A percentile compares a stretch with the other conserved stretches of the same genome.
These are phyloP conservation scores for Rhopilema esculentum DNA, from an alignment of 30 jellyfish, hydroid and myxozoan species.

Conservation along the genomic window DNA sequence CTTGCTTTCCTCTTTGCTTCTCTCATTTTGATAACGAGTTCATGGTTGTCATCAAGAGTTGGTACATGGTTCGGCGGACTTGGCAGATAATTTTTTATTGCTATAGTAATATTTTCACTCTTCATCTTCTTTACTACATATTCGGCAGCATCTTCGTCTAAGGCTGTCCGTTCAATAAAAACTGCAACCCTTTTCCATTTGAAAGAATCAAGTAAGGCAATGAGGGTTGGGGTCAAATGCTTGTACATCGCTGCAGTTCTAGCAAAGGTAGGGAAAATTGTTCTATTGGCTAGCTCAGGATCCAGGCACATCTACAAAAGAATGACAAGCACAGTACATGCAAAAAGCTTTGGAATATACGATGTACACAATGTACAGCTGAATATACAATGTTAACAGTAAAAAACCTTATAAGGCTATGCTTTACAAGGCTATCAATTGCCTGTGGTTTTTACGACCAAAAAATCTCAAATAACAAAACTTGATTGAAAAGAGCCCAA, in stretches of 20 bases:
- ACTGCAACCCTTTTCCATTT: conserved; percentile 90
- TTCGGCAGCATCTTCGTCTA: conserved; percentile 69
- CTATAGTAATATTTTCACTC: conserved; percentile 44
- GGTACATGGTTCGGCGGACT: conserved; percentile 79
- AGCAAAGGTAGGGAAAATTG: conserved; percentile 84
- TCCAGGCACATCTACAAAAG: conserved; percentile 85
- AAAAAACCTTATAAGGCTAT: too few species aligned
- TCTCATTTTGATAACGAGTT: conserved; percentile 58
- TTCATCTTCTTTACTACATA: conserved; percentile 66
- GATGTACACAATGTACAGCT: too few species aligned
- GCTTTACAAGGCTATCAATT: background rate
- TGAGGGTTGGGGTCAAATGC: conserved; percentile 88
- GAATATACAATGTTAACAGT: too few species aligned
- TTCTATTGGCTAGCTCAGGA: conserved; percentile 72
- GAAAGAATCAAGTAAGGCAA: conserved; percentile 73
- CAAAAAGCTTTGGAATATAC: too few species aligned
- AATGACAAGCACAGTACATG: background rate
- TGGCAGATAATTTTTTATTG: conserved; percentile 56
- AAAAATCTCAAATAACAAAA: too few species aligned
- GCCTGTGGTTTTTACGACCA: background rate
- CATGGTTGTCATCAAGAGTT: conserved; percentile 58
- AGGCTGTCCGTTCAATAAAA: conserved; percentile 72
- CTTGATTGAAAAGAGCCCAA: too few species aligned
- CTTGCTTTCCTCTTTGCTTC: conserved; percentile 70
- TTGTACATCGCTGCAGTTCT: conserved; percentile 95